Conservation (phyloP, 2,888 invertebrate genomes). For the Geophilus truncorum region DNA sequence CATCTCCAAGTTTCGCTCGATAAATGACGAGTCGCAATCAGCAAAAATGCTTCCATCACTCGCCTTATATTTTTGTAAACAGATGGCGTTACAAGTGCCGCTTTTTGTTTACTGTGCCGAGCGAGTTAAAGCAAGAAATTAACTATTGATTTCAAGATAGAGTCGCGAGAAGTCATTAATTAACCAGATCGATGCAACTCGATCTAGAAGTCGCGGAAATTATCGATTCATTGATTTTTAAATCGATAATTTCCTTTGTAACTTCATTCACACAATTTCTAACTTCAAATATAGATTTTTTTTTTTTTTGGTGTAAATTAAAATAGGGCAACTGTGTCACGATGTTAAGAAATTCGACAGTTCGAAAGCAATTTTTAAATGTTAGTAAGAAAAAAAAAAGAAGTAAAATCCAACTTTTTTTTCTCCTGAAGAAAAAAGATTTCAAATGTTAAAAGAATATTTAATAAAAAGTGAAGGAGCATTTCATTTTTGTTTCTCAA, state of each 20-base stretch:
- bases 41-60: not conserved
- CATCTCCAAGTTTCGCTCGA: not conserved
- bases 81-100: not conserved
- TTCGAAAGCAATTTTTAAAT: not conserved
- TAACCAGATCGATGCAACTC: no score
- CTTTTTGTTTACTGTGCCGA: not conserved
- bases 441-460: not conserved
- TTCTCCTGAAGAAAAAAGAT: not conserved
- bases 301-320: not conserved
- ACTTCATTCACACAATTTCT: no score
- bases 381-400: not conserved
- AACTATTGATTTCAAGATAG: no score
- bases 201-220: no score
- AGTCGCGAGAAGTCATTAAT: no score
- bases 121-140: not conserved
- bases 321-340: not conserved
- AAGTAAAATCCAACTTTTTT: no score
- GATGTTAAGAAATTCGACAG: not conserved
- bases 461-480: constrained; percentile 13
- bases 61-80: not conserved
- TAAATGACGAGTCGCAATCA: no score
- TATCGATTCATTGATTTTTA: no score
- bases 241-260: no score
- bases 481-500: constrained; percentile 14
- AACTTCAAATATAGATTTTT: not conserved